Percentiles rank a stretch among this genome's conserved stretches.
Evolutionary conservation across 2,888 invertebrate genomes (phyloP).

Genomic region (Xanthorhoe spadicearia): DNA sequence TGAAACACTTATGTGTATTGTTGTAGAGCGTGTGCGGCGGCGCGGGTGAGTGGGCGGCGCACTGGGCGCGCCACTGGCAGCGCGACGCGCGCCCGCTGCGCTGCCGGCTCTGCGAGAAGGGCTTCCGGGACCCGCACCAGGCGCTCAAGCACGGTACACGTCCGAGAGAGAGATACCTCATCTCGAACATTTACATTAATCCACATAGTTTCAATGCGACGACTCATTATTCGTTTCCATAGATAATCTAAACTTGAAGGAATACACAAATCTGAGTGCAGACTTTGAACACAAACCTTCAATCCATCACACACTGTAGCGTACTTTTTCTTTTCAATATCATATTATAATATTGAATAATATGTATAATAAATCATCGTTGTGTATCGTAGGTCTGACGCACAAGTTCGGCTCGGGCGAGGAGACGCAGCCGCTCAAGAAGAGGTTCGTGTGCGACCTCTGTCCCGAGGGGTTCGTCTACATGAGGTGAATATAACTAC

Average conservation of each 20-base stretch:
- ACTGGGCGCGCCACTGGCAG: conserved; percentile 74
- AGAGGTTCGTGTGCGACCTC: conserved; percentile 76
- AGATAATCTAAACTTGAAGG: too few relatives aligned
- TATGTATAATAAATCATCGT: too few relatives aligned
- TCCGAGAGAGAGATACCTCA: too few relatives aligned
- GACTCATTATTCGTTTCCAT: too few relatives aligned
- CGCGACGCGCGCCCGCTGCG: conserved; percentile 75
- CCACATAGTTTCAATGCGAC: too few relatives aligned
- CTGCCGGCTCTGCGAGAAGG: conserved; percentile 76
- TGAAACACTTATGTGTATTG: too few relatives aligned
- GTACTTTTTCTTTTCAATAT: too few relatives aligned
- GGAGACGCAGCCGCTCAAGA: conserved; percentile 48
- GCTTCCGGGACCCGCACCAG: conserved; percentile 72
- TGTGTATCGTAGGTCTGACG: conserved; percentile 59
- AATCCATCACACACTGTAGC: too few relatives aligned
- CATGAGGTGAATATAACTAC: conserved; percentile 62
- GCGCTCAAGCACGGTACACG: conserved; percentile 59
- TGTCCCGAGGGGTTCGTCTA: conserved; percentile 77
- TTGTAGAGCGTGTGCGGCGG: conserved; percentile 51
- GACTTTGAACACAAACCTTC: too few relatives aligned
- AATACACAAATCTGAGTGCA: too few relatives aligned
- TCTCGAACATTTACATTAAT: too few relatives aligned
- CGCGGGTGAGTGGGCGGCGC: conserved; percentile 60
- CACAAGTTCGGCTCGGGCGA: conserved; percentile 53
- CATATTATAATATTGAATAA: too few relatives aligned